A percentile compares a stretch with the other conserved stretches of the same genome.
Evolutionary conservation across 2,797 vertebrate genomes (phyloP).

Genomic region (Amphiprion clarkii): DNA sequence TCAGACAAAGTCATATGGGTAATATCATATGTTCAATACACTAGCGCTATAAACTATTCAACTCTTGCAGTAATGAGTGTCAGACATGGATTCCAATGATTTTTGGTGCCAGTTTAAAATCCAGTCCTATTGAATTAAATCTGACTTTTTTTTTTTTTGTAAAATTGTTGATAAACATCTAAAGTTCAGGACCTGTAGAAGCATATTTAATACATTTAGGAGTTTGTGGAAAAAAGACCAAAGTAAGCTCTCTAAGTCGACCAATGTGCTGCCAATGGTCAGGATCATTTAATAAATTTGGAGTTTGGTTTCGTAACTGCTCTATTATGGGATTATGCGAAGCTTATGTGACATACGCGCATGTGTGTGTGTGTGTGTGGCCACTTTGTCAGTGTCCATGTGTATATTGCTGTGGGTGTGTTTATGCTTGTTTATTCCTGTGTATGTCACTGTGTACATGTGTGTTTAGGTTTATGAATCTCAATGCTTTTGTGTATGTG

Average conservation of each 20-base stretch:
- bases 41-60: conserved; percentile 15
- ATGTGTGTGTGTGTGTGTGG: conserved; percentile 2
- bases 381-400: not conserved
- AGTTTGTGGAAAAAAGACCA: conserved; percentile 41
- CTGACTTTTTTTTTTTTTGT: conserved; percentile 22
- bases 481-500: conserved; percentile 10
- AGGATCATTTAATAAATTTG: conserved; percentile 65
- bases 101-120: conserved; percentile 21
- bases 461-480: conserved; percentile 43
- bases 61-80: conserved; percentile 30
- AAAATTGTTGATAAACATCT: conserved; percentile 29
- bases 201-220: conserved; percentile 45
- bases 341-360: conserved; percentile 23
- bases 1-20: conserved; percentile 7
- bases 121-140: conserved; percentile 30
- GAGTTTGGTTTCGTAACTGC: conserved; percentile 63
- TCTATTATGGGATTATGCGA: conserved; percentile 65
- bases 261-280: conserved; percentile 53
- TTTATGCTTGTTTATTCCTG: conserved; percentile 36
- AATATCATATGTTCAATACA: conserved; percentile 18
- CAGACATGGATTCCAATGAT: conserved; percentile 8
- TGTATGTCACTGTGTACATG: conserved; percentile 10
- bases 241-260: conserved; percentile 58
- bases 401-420: conserved; percentile 19
- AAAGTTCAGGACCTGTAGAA: conserved; percentile 29